Conservation (phyloP, 2,888 invertebrate genomes). For the Leucoptera coffeella region DNA sequence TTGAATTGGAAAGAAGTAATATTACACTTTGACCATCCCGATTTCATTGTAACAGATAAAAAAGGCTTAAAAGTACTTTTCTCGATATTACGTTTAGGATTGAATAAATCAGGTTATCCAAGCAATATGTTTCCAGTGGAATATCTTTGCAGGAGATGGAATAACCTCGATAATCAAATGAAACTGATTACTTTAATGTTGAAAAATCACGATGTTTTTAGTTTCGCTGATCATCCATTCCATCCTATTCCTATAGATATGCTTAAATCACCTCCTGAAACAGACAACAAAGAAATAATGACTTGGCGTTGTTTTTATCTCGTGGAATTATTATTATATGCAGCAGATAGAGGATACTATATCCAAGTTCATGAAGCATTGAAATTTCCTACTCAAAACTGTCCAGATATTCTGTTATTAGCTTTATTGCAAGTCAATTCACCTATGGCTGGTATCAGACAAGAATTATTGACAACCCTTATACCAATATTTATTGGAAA, state of each 20-base stretch:
- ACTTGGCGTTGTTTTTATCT: slow-evolving; percentile 92
- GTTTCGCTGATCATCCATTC: slow-evolving; percentile 87
- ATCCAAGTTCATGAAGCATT: slow-evolving; percentile 81
- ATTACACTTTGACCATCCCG: slow-evolving; percentile 83
- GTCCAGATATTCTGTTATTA: slow-evolving; percentile 89
- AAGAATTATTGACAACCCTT: slow-evolving; percentile 80
- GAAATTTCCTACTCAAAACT: slow-evolving; percentile 86
- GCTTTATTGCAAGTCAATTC: slow-evolving; percentile 83
- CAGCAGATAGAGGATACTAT: slow-evolving; percentile 84
- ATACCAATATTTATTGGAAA: slow-evolving; percentile 92
- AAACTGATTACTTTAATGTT: slow-evolving; percentile 82
- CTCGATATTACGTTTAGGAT: slow-evolving; percentile 73
- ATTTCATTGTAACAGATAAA: slow-evolving; percentile 83
- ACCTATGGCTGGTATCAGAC: slow-evolving; percentile 70
- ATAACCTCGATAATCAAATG: slow-evolving; percentile 87
- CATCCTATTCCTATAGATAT: slow-evolving; percentile 82
- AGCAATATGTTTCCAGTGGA: slow-evolving; percentile 80
- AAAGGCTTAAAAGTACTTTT: slow-evolving; percentile 78
- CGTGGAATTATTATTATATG: slow-evolving; percentile 77
- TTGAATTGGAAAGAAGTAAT: slow-evolving; percentile 92
- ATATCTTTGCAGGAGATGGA: slow-evolving; percentile 86
- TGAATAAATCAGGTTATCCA: slow-evolving; percentile 68
- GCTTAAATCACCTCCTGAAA: slow-evolving; percentile 90
- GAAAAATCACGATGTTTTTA: slow-evolving; percentile 89
- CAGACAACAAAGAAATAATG: slow-evolving; percentile 87